Evolutionary conservation across 2,888 invertebrate species (phyloP).

Genomic region (Apamea sordens): DNA sequence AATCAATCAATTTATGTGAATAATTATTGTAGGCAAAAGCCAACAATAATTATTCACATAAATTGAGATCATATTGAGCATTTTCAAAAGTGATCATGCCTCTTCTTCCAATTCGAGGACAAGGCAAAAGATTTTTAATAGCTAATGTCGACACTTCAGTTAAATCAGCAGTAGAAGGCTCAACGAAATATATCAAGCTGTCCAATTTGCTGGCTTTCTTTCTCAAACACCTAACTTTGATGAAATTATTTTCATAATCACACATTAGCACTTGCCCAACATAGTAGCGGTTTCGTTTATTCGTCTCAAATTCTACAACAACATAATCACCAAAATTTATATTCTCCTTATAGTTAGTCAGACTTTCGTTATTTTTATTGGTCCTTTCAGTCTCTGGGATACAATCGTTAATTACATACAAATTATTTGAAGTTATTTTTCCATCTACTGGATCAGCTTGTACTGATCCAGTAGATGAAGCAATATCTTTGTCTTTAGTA

Average conservation of each 20-base stretch:
- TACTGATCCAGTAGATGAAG: neutral
- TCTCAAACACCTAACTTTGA: too few species aligned
- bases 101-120: slow-evolving; percentile 1
- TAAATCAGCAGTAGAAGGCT: neutral
- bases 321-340: neutral
- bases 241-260: too few species aligned
- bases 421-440: neutral
- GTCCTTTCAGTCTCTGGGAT: neutral
- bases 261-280: neutral
- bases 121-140: neutral
- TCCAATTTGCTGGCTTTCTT: neutral
- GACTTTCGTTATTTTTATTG: neutral
- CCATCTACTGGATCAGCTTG: neutral
- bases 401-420: neutral
- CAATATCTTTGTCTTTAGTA: neutral
- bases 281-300: neutral
- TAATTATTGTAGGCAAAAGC: too few species aligned
- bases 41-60: neutral
- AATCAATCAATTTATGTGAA: too few species aligned
- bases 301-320: neutral
- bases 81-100: neutral
- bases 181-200: neutral
- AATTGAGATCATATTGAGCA: neutral
- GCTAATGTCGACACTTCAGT: neutral
- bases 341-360: neutral